These are phyloP conservation scores for Drosophila mauritiana DNA, from an alignment of 1,140 invertebrate genomes.

Conservation along the genomic window DNA sequence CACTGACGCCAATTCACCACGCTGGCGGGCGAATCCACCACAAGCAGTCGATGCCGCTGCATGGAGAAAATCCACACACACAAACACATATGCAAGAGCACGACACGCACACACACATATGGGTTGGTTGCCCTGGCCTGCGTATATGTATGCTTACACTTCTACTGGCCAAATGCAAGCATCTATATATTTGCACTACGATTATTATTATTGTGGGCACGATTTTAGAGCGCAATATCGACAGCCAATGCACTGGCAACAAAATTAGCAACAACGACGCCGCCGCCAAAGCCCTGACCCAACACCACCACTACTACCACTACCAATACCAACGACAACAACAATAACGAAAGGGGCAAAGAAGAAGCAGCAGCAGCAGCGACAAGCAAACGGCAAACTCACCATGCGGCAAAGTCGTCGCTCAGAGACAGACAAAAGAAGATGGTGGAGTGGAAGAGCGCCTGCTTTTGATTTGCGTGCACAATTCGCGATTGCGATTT, in stretches of 20 bases:
- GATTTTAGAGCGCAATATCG: constrained; percentile 30
- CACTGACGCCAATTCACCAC: constrained; percentile 61
- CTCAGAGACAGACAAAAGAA: constrained; percentile 78
- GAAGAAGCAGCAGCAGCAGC: constrained; percentile 14
- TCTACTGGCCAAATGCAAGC: constrained; percentile 17
- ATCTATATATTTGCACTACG: constrained; percentile 12
- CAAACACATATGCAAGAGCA: constrained; percentile 14
- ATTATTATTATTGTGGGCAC: constrained; percentile 4
- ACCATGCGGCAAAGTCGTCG: constrained; percentile 76
- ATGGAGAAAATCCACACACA: constrained; percentile 69
- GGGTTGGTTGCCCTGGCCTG: neutral
- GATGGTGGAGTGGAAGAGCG: constrained; percentile 77
- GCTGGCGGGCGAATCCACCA: constrained; percentile 25
- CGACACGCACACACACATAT: neutral
- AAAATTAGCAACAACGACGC: constrained; percentile 33
- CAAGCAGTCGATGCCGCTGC: constrained; percentile 41
- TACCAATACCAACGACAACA: constrained; percentile 5
- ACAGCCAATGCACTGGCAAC: neutral
- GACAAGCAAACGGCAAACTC: constrained; percentile 59
- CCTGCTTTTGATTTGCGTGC: constrained; percentile 66
- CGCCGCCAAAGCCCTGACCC: constrained; percentile 70
- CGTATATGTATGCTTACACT: constrained; percentile 11
- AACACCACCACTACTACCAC: constrained; percentile 46
- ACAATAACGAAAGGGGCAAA: constrained; percentile 15
- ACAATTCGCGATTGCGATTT: constrained; percentile 73